A percentile compares a stretch with the other conserved stretches of the same genome.
Conservation (phyloP, 2,113 vertebrate species). For the Raja brachyura region DNA sequence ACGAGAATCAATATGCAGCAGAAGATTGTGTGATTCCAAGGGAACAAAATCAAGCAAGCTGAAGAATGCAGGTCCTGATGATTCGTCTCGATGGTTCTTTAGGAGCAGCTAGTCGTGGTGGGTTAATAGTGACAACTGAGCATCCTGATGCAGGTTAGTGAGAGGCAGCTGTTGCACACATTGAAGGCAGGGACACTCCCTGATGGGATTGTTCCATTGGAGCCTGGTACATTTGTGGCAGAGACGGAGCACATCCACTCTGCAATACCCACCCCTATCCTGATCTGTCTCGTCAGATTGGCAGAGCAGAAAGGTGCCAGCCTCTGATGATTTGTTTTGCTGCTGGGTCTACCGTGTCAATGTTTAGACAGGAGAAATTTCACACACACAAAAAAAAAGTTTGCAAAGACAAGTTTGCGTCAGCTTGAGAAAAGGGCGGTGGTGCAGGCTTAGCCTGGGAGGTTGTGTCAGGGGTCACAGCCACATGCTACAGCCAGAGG, state of each 20-base stretch:
- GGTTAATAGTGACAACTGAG: neutral
- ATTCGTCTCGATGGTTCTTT: slow-evolving; percentile 8
- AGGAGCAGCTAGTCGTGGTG: slow-evolving; percentile 3
- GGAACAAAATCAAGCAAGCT: neutral
- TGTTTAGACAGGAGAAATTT: slow-evolving; percentile 9
- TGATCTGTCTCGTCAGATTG: neutral
- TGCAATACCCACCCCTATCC: neutral
- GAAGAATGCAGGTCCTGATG: slow-evolving; percentile 29
- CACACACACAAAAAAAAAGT: neutral
- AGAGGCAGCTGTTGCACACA: neutral
- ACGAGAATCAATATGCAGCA: slow-evolving; percentile 9
- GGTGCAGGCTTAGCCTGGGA: neutral
- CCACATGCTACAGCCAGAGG: neutral
- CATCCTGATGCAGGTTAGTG: slow-evolving; percentile 16
- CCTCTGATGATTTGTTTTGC: neutral
- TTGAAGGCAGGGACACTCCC: neutral
- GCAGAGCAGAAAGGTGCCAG: neutral
- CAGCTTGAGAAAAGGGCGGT: neutral
- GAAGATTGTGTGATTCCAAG: slow-evolving; percentile 27
- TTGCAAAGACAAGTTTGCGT: neutral
- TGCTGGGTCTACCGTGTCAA: neutral
- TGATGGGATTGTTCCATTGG: neutral
- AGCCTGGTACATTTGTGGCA: neutral
- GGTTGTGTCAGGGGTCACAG: neutral
- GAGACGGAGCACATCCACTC: neutral